Percentiles rank a stretch among this genome's conserved stretches.
phyloP scores from a whole-genome alignment of 2,113 vertebrate species.

The Odobenus rosmarus region DNA sequence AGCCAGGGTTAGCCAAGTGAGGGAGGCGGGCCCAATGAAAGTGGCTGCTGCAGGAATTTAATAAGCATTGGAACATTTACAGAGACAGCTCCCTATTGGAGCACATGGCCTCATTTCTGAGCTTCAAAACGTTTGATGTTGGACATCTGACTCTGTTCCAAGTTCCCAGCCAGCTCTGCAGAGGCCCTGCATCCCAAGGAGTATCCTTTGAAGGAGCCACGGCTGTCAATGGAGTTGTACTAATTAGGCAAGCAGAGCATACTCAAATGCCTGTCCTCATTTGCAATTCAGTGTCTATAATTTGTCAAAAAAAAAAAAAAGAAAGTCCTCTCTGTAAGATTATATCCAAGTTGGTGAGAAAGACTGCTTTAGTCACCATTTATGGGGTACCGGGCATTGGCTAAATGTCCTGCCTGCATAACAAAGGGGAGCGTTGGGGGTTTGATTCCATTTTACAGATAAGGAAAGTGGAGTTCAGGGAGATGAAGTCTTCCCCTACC shows the following conservation, averaged over 20 bases:
- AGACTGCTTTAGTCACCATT: not conserved
- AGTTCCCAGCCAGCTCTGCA: constrained; percentile 25
- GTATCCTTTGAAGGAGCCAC: constrained; percentile 63
- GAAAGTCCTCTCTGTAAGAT: constrained; percentile 8
- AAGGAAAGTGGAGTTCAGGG: not conserved
- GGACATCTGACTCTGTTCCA: constrained; percentile 52
- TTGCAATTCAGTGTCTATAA: constrained; percentile 65
- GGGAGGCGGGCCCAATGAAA: constrained; percentile 49
- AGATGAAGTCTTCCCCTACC: not conserved
- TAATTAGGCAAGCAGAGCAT: constrained; percentile 64
- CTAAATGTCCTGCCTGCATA: accelerated
- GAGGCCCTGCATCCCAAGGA: not conserved
- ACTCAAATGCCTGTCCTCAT: constrained; percentile 50
- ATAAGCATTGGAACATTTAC: not conserved
- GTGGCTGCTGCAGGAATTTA: constrained; percentile 40
- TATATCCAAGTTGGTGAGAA: not conserved
- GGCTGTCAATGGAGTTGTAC: constrained; percentile 48
- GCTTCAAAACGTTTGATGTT: constrained; percentile 57
- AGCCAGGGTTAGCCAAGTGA: not conserved
- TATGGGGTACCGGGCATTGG: not conserved
- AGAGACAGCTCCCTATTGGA: constrained; percentile 18
- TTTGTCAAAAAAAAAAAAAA: constrained; percentile 37
- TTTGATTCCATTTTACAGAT: not conserved
- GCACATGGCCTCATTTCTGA: constrained; percentile 47
- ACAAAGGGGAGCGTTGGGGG: accelerated